Conservation (phyloP, 1,140 invertebrate genomes). For the Heliconius congener region DNA sequence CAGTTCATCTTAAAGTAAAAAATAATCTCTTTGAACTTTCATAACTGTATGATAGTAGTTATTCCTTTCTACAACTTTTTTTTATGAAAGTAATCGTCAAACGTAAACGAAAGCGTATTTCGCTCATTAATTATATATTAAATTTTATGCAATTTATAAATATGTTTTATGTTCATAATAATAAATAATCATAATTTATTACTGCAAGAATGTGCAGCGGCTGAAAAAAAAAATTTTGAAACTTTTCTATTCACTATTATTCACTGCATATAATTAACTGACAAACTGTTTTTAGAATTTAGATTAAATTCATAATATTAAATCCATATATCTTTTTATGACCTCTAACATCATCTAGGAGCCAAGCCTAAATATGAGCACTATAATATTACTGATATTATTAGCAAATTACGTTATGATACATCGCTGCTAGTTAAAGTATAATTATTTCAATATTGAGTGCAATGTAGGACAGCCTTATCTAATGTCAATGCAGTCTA, state of each 20-base stretch:
- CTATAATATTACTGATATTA: not conserved
- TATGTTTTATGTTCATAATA: not conserved
- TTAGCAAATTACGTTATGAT: not conserved
- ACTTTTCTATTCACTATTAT: not conserved
- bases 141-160: not conserved
- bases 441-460: slow-evolving; percentile 18
- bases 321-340: too few relatives aligned
- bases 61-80: not conserved
- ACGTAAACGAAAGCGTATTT: slow-evolving; percentile 1
- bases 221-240: not conserved
- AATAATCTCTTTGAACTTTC: slow-evolving; percentile 9
- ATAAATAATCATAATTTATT: not conserved
- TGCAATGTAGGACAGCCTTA: slow-evolving; percentile 31
- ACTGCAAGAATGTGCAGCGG: not conserved
- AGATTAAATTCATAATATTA: too few relatives aligned
- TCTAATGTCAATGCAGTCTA: slow-evolving; percentile 32
- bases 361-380: not conserved
- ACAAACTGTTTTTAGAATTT: not conserved
- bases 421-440: not conserved
- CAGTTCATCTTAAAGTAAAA: not conserved
- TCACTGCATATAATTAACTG: not conserved
- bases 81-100: slow-evolving; percentile 10
- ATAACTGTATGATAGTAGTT: slow-evolving; percentile 2
- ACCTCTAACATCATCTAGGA: not conserved
- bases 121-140: slow-evolving; percentile 6